phyloP scores from a whole-genome alignment of 2,797 vertebrate genomes.

The Podarcis siculus region DNA sequence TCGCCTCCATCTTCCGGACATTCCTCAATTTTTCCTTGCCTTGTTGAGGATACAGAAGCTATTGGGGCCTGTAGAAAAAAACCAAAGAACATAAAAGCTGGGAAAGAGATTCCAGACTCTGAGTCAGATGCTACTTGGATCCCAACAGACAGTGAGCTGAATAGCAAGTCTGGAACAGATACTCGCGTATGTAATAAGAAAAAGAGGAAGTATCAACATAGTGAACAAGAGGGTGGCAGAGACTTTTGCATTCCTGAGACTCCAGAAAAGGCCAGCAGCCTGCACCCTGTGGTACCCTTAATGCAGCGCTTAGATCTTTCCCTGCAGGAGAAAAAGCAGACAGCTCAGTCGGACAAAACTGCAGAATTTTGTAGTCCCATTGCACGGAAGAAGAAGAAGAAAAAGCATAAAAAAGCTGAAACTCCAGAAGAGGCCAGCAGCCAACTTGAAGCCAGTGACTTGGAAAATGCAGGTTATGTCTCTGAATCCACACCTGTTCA shows the following conservation, averaged over 20 bases:
- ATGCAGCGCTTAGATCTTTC: no score
- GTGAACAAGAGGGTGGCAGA: neutral
- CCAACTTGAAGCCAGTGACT: no score
- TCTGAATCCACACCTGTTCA: neutral
- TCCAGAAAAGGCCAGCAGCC: neutral
- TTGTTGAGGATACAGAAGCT: neutral
- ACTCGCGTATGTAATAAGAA: neutral
- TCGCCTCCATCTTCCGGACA: neutral
- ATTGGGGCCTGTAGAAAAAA: neutral
- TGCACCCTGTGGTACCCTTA: rapidly evolving
- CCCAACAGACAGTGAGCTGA: neutral
- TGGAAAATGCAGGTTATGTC: neutral
- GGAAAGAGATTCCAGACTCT: neutral
- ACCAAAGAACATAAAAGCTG: neutral
- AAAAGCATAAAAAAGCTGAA: no score
- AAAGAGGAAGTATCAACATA: neutral
- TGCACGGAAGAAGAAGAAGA: no score
- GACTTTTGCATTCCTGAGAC: neutral
- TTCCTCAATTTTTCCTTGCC: neutral
- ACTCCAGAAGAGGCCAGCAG: no score
- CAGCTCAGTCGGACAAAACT: no score
- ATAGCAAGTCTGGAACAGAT: neutral
- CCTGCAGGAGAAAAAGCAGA: no score
- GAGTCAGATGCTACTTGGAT: neutral
- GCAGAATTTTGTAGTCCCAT: no score